Percentiles rank a stretch among this genome's conserved stretches.
phyloP scores from a whole-genome alignment of 2,888 invertebrate genomes.

The Gonocerus acuteangulatus region DNA sequence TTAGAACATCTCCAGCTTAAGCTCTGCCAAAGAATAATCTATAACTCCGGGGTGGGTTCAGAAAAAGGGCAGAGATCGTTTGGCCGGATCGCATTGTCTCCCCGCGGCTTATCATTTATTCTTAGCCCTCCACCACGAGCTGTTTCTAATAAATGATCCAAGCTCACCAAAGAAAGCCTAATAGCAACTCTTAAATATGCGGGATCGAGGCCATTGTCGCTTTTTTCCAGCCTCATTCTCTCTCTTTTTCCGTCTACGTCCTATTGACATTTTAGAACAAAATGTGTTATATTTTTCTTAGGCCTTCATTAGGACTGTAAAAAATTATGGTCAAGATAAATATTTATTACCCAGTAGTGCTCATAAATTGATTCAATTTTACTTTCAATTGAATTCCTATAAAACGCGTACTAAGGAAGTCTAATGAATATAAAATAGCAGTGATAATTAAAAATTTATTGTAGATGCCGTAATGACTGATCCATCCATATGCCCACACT shows the following conservation, averaged over 20 bases:
- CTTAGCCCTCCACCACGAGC: conserved; percentile 4
- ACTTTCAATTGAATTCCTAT: no score
- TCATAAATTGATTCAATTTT: no score
- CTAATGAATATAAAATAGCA: no score
- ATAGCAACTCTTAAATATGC: conserved; percentile 24
- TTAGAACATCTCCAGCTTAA: conserved; percentile 9
- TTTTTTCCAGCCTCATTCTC: not conserved
- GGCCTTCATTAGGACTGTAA: no score
- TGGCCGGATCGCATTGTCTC: conserved; percentile 16
- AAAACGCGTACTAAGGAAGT: no score
- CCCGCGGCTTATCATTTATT: conserved; percentile 18
- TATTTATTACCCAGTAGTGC: no score
- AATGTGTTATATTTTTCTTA: no score
- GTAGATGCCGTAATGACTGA: no score
- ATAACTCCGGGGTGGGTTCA: conserved; percentile 2
- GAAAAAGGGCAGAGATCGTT: conserved; percentile 18
- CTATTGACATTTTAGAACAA: no score
- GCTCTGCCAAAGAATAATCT: conserved; percentile 22
- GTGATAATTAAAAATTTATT: no score
- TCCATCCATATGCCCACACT: no score
- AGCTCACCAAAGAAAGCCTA: conserved; percentile 15
- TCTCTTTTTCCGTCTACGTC: not conserved
- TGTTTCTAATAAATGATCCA: conserved; percentile 19
- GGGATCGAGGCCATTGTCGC: conserved; percentile 6
- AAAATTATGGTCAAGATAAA: no score